Evolutionary conservation across 2,797 vertebrate species (phyloP).

Genomic region (Silurus aristotelis): DNA sequence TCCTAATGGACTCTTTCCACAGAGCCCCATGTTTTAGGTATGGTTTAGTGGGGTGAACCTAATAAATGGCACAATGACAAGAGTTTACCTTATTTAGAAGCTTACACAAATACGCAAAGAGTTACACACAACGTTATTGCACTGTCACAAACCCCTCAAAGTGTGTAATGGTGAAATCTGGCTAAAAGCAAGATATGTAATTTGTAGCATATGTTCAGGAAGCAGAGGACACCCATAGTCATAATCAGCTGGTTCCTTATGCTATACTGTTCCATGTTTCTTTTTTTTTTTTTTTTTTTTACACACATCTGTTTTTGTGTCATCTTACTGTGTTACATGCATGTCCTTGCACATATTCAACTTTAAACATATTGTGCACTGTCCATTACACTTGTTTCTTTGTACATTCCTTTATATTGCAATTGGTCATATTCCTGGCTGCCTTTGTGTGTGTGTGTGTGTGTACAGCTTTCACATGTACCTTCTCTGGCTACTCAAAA

Average conservation of each 20-base stretch:
- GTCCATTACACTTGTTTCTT: neutral
- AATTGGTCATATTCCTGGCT: neutral
- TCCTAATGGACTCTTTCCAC: neutral
- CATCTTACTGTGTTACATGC: neutral
- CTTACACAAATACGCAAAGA: neutral
- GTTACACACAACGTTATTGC: neutral
- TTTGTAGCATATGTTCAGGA: neutral
- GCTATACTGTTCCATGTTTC: neutral
- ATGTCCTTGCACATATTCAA: neutral
- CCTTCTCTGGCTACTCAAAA: neutral
- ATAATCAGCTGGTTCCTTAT: neutral
- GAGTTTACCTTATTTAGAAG: neutral
- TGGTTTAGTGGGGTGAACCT: neutral
- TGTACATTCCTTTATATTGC: neutral
- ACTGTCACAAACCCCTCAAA: neutral
- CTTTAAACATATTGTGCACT: neutral
- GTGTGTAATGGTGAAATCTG: neutral
- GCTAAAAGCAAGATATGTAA: neutral
- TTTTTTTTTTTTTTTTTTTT: neutral
- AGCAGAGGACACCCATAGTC: neutral
- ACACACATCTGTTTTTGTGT: neutral
- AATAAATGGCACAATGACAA: neutral
- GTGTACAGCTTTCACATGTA: neutral
- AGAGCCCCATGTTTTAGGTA: neutral
- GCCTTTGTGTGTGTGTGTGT: neutral